These are phyloP conservation scores for Bombus picipes DNA, from an alignment of 1,140 invertebrate species.

Conservation along the genomic window DNA sequence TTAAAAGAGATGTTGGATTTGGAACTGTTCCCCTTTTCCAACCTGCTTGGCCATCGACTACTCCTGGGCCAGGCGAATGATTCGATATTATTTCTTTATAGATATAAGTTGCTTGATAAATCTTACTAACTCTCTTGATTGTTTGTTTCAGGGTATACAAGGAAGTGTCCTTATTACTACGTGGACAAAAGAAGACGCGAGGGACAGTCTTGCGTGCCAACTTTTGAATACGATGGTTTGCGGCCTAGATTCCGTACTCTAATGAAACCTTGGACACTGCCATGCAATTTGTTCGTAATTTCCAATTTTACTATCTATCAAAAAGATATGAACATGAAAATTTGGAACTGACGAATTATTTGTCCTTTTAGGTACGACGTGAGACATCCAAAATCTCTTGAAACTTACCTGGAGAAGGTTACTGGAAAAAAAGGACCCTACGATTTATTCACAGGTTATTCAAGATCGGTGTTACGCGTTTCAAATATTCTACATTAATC, in stretches of 20 bases:
- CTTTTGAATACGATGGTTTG: slow-evolving; percentile 64
- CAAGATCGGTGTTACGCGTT: neutral
- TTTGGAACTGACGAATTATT: too few relatives aligned
- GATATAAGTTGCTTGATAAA: neutral
- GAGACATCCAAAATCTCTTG: slow-evolving; percentile 24
- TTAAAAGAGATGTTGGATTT: slow-evolving; percentile 41
- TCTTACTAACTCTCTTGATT: slow-evolving; percentile 2
- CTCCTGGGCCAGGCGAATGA: slow-evolving; percentile 62
- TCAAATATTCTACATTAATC: neutral
- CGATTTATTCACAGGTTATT: slow-evolving; percentile 66
- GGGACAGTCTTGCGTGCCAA: slow-evolving; percentile 36
- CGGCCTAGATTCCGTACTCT: slow-evolving; percentile 43
- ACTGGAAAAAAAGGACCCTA: slow-evolving; percentile 64
- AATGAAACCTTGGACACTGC: slow-evolving; percentile 27
- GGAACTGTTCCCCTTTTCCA: slow-evolving; percentile 46
- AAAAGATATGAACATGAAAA: neutral
- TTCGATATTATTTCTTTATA: neutral
- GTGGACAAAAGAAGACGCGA: slow-evolving; percentile 49
- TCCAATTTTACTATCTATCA: neutral
- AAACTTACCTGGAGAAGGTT: slow-evolving; percentile 41
- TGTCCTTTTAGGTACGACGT: slow-evolving; percentile 30
- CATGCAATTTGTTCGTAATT: slow-evolving; percentile 52
- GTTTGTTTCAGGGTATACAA: slow-evolving; percentile 55
- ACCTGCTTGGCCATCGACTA: slow-evolving; percentile 27
- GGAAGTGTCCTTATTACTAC: slow-evolving; percentile 58